Evolutionary conservation across 2,113 vertebrate species (phyloP).

Genomic region (Pithys albifrons): DNA sequence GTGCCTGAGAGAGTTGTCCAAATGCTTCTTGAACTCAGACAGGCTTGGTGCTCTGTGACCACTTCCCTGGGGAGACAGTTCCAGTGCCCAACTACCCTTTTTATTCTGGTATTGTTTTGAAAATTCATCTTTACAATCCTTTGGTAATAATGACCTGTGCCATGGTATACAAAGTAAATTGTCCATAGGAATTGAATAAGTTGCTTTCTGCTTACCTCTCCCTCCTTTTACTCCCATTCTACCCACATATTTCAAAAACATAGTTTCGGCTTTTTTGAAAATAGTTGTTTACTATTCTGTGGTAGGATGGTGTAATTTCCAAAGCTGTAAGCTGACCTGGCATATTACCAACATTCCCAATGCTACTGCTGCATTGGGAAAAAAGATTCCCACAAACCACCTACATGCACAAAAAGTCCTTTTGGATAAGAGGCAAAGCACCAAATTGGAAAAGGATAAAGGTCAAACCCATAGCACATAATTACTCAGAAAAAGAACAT

Average conservation of each 20-base stretch:
- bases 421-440: not conserved
- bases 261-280: not conserved
- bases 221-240: not conserved
- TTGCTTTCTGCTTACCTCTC: not conserved
- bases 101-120: not conserved
- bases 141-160: not conserved
- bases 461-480: not conserved
- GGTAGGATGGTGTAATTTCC: slow-evolving; percentile 1
- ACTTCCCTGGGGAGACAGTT: not conserved
- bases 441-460: not conserved
- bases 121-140: not conserved
- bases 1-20: not conserved
- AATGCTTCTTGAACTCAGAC: not conserved
- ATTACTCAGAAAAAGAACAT: slow-evolving; percentile 4
- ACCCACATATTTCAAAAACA: not conserved
- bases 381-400: not conserved
- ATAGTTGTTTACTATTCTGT: not conserved
- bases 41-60: not conserved
- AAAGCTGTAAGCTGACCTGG: not conserved
- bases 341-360: not conserved
- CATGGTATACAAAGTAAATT: not conserved
- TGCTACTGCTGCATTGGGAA: not conserved
- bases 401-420: not conserved
- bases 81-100: not conserved
- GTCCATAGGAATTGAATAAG: not conserved